Conservation (phyloP, 2,888 invertebrate genomes). For the Cenopis cana region DNA sequence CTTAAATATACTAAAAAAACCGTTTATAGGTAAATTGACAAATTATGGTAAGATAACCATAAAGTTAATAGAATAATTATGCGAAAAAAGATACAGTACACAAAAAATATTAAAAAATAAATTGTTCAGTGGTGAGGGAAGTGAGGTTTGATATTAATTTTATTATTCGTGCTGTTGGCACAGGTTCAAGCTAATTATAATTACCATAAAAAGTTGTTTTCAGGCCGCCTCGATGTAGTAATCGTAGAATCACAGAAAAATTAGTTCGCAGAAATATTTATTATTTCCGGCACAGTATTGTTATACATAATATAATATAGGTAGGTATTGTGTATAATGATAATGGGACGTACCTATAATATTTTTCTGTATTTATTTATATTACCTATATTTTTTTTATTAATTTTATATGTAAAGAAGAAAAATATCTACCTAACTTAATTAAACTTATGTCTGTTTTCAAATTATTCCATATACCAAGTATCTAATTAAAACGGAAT, state of each 20-base stretch:
- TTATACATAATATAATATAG: no score
- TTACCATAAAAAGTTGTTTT: no score
- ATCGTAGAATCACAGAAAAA: background rate
- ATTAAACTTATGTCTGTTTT: no score
- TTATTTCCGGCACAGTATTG: no score
- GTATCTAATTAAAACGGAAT: no score
- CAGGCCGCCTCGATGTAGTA: background rate
- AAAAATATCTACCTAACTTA: no score
- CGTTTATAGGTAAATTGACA: background rate
- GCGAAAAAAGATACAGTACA: background rate
- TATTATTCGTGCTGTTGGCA: slow-evolving; percentile 9
- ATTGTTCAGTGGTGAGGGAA: background rate
- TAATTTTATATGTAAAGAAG: no score
- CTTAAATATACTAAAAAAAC: background rate
- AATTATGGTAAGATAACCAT: slow-evolving; percentile 4
- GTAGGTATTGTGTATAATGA: no score
- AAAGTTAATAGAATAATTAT: slow-evolving; percentile 18
- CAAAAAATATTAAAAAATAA: background rate
- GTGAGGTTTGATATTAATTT: slow-evolving; percentile 24
- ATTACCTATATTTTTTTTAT: no score
- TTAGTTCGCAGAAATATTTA: background rate
- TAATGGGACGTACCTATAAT: no score
- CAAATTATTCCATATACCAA: no score
- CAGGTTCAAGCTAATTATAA: background rate
- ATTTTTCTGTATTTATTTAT: no score